phyloP scores from a whole-genome alignment of 2,888 invertebrate species.

The Coronaproctus castanopsis region DNA sequence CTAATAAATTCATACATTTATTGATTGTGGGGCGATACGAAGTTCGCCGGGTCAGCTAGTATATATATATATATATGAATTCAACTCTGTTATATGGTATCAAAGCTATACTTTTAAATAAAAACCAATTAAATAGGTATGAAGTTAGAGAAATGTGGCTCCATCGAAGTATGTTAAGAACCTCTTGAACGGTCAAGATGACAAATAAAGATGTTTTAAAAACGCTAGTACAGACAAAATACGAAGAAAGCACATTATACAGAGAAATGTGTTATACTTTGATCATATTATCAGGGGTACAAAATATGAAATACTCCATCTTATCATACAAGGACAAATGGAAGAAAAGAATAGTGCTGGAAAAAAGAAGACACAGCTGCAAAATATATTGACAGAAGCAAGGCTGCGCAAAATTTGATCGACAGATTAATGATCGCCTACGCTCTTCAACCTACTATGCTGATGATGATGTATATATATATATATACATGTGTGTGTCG shows the following conservation, averaged over 20 bases:
- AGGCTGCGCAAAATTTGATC: background rate
- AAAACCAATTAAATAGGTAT: background rate
- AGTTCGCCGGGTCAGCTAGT: no score
- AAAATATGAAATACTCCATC: background rate
- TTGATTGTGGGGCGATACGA: no score
- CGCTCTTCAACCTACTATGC: no score
- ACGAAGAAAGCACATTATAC: background rate
- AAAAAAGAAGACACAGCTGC: background rate
- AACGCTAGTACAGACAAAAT: background rate
- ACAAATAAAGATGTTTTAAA: background rate
- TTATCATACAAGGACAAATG: background rate
- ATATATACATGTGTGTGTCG: no score
- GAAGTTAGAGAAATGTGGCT: background rate
- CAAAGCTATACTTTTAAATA: background rate
- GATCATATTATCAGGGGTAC: background rate
- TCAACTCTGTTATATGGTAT: background rate
- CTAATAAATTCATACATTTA: no score
- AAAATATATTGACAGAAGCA: background rate
- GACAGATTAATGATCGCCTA: background rate
- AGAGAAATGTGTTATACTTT: background rate
- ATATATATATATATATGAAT: no score
- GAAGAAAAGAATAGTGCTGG: background rate
- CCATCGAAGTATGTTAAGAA: background rate
- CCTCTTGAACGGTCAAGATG: background rate
- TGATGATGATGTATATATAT: no score